These are phyloP conservation scores for Phasianus colchicus DNA, from an alignment of 2,113 vertebrate species.

Conservation along the genomic window DNA sequence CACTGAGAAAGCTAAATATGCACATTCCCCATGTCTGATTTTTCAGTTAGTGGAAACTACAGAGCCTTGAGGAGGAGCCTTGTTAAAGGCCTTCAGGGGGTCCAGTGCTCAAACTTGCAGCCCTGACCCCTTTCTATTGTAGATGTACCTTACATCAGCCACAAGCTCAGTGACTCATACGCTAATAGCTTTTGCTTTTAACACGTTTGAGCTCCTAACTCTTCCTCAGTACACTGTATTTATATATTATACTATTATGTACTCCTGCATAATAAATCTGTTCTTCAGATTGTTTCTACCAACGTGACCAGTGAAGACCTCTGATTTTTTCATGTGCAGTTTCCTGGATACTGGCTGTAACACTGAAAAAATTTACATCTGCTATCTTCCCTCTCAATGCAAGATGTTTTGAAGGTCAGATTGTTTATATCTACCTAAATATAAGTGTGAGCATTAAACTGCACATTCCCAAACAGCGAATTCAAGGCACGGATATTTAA, in stretches of 20 bases:
- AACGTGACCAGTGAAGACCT: background rate
- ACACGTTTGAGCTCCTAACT: background rate
- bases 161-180: background rate
- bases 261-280: background rate
- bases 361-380: background rate
- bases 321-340: background rate
- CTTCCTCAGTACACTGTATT: background rate
- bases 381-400: background rate
- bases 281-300: background rate
- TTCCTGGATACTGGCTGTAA: background rate
- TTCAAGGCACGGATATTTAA: background rate
- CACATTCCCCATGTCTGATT: background rate
- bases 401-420: constrained; percentile 21
- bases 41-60: background rate
- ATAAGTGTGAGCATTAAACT: background rate
- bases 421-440: background rate
- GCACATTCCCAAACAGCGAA: background rate
- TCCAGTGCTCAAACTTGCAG: background rate
- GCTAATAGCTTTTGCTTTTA: background rate
- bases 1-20: background rate
- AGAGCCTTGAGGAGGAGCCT: background rate
- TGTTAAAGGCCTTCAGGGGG: background rate
- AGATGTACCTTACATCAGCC: background rate
- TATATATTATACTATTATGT: background rate
- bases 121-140: background rate